Evolutionary conservation across 2,888 invertebrate genomes (phyloP), one percentile per base, ranked within the genome.

Genomic region (Amitus sp.): DNA sequence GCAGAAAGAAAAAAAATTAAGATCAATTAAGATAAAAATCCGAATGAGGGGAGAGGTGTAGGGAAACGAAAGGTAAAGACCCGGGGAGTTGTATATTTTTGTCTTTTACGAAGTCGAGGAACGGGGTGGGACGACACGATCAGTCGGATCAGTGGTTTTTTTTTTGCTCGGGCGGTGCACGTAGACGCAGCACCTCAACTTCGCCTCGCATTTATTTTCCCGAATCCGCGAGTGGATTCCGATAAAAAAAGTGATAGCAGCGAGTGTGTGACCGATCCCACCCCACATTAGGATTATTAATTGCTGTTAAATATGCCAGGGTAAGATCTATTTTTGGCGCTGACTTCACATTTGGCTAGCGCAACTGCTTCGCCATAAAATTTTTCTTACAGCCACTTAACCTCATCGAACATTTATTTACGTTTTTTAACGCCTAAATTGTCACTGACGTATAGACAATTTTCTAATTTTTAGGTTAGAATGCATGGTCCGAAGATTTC

Each of bases 311-410:
- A 54, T 60, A 66, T 66, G 66, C 66, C 66, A 64, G 66, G 66
- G 66, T 66, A 66, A 64, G 65, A 47, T 57, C 64, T 66, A 64
- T 66, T 66, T 66, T 64, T 59, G 62, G 59, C 47, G 51, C 57
- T 64, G 64, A 66, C 49, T 62, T 64, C 64, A 66, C 57, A 46
- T 4, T 39, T 15, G 12, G 7, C 12, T 10, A 5, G 34, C 34
- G 13, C n/a, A 34, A 12, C 13, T 53, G 56, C 63, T 53, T 59
- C 47, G 39, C 47, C 64, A 55, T 30, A 43, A 50, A 20, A 51
- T 19, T 47, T 20, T 50, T 20, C 40, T 34, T 51, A 28, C 28
- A 7, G n/a, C 34, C 10, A 34, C 2, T 34, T 34, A 34, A 34
- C 23, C 4, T 7, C 23, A 12, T 34, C 10, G 13, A 34, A 34